A percentile compares a stretch with the other conserved stretches of the same genome.
Evolutionary conservation across 2,888 invertebrate genomes (phyloP).

Genomic region (Pachymerium ferrugineum): DNA sequence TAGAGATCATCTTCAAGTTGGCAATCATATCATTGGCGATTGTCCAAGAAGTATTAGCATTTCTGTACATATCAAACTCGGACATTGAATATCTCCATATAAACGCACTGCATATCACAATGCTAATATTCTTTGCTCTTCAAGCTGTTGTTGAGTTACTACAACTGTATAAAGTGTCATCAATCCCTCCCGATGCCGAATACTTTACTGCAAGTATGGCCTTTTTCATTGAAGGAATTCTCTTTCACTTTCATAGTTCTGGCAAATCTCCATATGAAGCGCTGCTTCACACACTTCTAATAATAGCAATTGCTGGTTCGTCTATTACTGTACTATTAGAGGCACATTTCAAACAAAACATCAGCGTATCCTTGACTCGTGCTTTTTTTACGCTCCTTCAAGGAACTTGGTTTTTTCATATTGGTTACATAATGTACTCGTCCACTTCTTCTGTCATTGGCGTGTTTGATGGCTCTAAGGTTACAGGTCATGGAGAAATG

Average conservation of each 20-base stretch:
- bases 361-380: conserved; percentile 46
- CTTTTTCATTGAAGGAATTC: conserved; percentile 49
- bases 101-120: conserved; percentile 53
- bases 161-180: conserved; percentile 41
- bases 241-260: conserved; percentile 52
- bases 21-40: conserved; percentile 41
- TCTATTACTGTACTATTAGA: conserved; percentile 46
- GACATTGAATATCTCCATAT: too few species aligned
- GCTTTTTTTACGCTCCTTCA: conserved; percentile 50
- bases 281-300: conserved; percentile 49
- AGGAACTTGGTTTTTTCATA: conserved; percentile 54
- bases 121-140: conserved; percentile 52
- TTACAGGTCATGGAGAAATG: conserved; percentile 47
- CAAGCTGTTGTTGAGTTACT: conserved; percentile 49
- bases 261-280: conserved; percentile 47
- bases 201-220: conserved; percentile 48
- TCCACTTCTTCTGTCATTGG: conserved; percentile 48
- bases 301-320: conserved; percentile 46
- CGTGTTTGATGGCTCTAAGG: conserved; percentile 45
- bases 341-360: conserved; percentile 44
- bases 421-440: conserved; percentile 52
- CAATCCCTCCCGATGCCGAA: conserved; percentile 47
- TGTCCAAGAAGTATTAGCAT: conserved; percentile 44
- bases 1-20: neutral
- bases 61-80: too few species aligned